These are phyloP conservation scores for Balaenoptera acutorostrata DNA, from an alignment of 2,113 vertebrate genomes.

Conservation along the genomic window DNA sequence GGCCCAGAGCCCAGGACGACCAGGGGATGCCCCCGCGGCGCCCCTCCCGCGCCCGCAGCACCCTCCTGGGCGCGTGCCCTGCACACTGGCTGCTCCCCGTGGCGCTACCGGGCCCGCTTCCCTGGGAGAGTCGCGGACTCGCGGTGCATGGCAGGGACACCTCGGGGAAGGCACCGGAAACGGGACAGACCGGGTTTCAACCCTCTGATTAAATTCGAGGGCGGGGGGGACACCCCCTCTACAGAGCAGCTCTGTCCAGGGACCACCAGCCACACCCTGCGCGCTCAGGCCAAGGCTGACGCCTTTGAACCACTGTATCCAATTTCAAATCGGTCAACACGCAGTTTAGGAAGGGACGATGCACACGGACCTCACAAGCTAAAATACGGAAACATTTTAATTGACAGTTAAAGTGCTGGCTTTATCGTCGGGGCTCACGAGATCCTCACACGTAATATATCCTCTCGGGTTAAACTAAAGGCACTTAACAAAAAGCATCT, in stretches of 20 bases:
- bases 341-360: rapidly evolving
- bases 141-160: rapidly evolving
- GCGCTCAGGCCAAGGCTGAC: background rate
- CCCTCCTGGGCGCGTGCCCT: background rate
- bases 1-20: background rate
- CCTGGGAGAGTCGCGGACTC: background rate
- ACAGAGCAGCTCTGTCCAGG: background rate
- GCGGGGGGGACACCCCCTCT: background rate
- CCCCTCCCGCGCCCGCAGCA: background rate
- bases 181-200: background rate
- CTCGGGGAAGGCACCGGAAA: background rate
- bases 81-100: background rate
- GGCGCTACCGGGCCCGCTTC: background rate
- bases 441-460: rapidly evolving
- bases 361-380: rapidly evolving
- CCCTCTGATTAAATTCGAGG: background rate
- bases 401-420: rapidly evolving
- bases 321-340: background rate
- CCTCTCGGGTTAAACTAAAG: background rate
- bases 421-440: rapidly evolving
- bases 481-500: background rate
- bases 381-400: rapidly evolving
- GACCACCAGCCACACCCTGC: rapidly evolving
- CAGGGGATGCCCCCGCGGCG: background rate
- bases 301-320: background rate